Evolutionary conservation across 2,113 vertebrate genomes (phyloP).

Genomic region (Brachionichthys hirsutus): DNA sequence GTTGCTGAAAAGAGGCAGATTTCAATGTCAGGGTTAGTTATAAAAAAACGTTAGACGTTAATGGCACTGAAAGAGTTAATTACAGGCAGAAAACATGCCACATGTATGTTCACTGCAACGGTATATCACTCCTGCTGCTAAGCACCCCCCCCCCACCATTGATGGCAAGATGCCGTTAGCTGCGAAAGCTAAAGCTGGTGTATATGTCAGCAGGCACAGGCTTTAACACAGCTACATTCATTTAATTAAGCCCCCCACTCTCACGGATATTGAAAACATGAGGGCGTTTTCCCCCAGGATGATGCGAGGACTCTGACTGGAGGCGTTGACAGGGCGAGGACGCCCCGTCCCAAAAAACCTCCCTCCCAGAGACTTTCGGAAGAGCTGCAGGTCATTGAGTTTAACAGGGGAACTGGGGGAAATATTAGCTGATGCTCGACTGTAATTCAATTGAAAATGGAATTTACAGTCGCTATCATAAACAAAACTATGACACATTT

Average conservation of each 20-base stretch:
- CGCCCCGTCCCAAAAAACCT: conserved; percentile 57
- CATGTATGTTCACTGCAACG: background rate
- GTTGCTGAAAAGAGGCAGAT: no score
- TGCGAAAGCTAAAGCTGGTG: conserved; percentile 24
- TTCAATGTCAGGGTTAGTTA: no score
- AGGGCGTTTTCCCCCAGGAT: conserved; percentile 51
- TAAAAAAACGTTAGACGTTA: no score
- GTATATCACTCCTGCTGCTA: conserved; percentile 9
- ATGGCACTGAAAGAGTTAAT: no score
- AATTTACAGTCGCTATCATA: conserved; percentile 36
- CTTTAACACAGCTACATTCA: conserved; percentile 26
- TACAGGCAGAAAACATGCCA: no score
- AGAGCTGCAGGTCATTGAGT: conserved; percentile 40
- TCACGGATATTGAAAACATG: conserved; percentile 56
- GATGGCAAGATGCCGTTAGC: conserved; percentile 13
- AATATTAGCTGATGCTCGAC: conserved; percentile 2
- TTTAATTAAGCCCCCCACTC: conserved; percentile 46
- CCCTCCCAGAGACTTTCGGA: conserved; percentile 39
- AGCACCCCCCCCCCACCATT: conserved; percentile 11
- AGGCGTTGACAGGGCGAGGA: conserved; percentile 67
- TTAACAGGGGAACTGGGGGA: conserved; percentile 32
- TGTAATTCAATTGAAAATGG: conserved; percentile 19
- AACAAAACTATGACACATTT: conserved; percentile 51
- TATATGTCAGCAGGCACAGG: conserved; percentile 45
- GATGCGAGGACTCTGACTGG: conserved; percentile 51